A percentile compares a stretch with the other conserved stretches of the same genome.
Conservation (phyloP, 2,888 invertebrate genomes). For the Torymus tubicola region DNA sequence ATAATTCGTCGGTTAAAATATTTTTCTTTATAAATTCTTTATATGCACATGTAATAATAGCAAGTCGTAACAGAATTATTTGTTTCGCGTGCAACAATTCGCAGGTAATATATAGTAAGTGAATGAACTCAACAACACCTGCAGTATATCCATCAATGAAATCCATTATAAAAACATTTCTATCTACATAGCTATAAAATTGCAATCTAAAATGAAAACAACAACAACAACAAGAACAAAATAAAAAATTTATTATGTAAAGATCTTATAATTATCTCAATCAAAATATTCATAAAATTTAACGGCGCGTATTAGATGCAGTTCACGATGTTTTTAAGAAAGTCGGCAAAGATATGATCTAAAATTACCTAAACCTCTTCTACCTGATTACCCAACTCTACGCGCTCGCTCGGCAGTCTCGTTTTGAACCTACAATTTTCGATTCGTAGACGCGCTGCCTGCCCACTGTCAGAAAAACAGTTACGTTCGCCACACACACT, state of each 20-base stretch:
- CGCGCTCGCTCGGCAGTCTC: neutral
- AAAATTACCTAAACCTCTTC: slow-evolving; percentile 26
- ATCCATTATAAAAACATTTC: too few species aligned
- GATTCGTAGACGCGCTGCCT: neutral
- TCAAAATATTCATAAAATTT: slow-evolving; percentile 47
- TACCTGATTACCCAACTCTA: slow-evolving; percentile 26
- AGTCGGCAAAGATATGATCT: slow-evolving; percentile 37
- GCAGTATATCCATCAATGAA: too few species aligned
- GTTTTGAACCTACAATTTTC: slow-evolving; percentile 6
- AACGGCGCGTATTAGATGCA: slow-evolving; percentile 16
- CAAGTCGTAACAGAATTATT: too few species aligned
- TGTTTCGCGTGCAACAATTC: too few species aligned
- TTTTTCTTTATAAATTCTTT: too few species aligned
- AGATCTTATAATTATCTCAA: neutral
- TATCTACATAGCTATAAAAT: neutral
- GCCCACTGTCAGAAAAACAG: neutral
- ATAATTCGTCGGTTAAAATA: too few species aligned
- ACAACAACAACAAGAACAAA: too few species aligned
- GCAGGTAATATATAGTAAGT: too few species aligned
- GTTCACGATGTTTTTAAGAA: slow-evolving; percentile 23
- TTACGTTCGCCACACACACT: neutral
- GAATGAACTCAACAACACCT: too few species aligned
- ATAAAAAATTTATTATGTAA: slow-evolving; percentile 3
- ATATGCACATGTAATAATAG: too few species aligned
- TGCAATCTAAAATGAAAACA: neutral